Evolutionary conservation across 2,888 invertebrate species (phyloP).

Genomic region (Hedya salicella): DNA sequence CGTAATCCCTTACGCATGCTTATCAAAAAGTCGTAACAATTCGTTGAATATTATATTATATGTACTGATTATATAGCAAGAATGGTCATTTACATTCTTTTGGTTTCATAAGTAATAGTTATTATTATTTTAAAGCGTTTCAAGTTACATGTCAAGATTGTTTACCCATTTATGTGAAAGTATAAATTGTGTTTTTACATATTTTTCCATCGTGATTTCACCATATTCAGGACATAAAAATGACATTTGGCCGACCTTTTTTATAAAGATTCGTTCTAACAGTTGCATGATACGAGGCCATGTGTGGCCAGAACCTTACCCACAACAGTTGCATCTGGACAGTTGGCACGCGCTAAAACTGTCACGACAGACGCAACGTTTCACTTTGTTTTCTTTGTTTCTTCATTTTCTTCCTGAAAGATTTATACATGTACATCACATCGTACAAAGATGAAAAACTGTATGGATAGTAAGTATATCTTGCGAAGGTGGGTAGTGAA

Average conservation of each 20-base stretch:
- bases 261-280: not conserved
- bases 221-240: too few species aligned
- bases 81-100: too few species aligned
- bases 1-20: too few species aligned
- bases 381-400: conserved; percentile 18
- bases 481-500: conserved; percentile 1
- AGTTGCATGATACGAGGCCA: not conserved
- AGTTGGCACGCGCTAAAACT: conserved; percentile 33
- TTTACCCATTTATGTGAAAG: too few species aligned
- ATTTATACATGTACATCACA: not conserved
- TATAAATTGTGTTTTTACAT: too few species aligned
- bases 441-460: not conserved
- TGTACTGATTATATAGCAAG: too few species aligned
- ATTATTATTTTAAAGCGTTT: too few species aligned
- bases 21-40: too few species aligned
- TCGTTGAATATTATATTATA: too few species aligned
- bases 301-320: conserved; percentile 33
- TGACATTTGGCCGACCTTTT: not conserved
- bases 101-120: too few species aligned
- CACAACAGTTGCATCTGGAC: conserved; percentile 30
- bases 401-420: conserved; percentile 7
- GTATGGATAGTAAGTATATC: not conserved
- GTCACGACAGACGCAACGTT: conserved; percentile 16
- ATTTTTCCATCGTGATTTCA: too few species aligned
- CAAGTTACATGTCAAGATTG: too few species aligned